Evolutionary conservation across 2,888 invertebrate species (phyloP), one percentile per base, ranked within the genome.

Genomic region (Calameuta filiformis): DNA sequence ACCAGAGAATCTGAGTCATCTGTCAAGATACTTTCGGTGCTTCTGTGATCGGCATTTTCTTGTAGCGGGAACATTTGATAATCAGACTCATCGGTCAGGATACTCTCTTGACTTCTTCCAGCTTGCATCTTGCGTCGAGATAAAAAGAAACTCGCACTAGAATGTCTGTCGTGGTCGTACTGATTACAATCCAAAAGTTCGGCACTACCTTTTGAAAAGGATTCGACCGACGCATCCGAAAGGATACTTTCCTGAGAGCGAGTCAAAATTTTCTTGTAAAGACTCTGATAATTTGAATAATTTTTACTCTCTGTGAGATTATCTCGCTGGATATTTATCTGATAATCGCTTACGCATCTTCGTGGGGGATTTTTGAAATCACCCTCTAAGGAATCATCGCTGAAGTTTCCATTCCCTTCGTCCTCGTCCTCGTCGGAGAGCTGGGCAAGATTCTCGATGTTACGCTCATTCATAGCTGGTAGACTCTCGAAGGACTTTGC

Each of bases 141-240:
- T 35, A 97, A 89, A 85, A 96, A 97, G 92, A 97, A 97, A 85
- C 96, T 96, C 9, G 96, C 96, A 85, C 96, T 96, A 82, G 92
- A 85, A 87, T 91, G 87, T 87, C 92, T 79, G 12, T 89, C 90
- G 73, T 89, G 89, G 73, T 92, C 91, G 77, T 89, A 90, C 73
- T 85, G 82, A 31, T 81, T 82, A 12, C 85, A 87, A 78, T 91
- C 91, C 37, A 91, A 77, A 76, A 90, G 85, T 75, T 91, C 90
- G 1, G 87, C 89, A 77, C 89, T 90, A 1, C 87, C 88, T 40
- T 89, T 90, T 11, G 87, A 89, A 79, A 89, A 90, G 0, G 88
- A 89, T 73, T 90, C 90, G 4, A 89, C 87, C 1, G 90, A 90
- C 0, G 86, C 90, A 73, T 91, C 90, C 0, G 91, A 91, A 3